Conservation (phyloP, 2,113 vertebrate genomes). For the Pterophyllum scalare region DNA sequence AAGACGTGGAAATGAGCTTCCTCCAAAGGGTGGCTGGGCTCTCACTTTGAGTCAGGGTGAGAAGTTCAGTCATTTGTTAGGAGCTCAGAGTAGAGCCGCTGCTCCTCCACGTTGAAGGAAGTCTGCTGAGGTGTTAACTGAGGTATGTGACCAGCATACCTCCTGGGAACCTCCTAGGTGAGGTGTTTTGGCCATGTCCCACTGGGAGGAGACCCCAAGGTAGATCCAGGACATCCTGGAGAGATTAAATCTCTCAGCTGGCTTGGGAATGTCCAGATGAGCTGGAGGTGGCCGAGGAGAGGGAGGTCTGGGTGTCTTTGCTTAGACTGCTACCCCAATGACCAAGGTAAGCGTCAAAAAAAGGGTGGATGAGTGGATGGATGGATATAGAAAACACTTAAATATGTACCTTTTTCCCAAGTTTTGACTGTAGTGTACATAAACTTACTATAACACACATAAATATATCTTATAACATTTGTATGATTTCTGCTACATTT, state of each 20-base stretch:
- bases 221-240: background rate
- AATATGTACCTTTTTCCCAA: background rate
- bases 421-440: background rate
- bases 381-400: background rate
- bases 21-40: background rate
- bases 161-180: background rate
- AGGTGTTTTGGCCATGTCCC: background rate
- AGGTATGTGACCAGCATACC: background rate
- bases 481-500: background rate
- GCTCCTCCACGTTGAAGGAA: background rate
- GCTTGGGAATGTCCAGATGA: background rate
- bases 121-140: background rate
- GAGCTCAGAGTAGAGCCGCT: background rate
- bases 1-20: background rate
- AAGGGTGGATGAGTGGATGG: background rate
- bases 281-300: background rate
- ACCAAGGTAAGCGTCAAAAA: background rate
- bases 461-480: background rate
- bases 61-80: background rate
- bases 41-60: background rate
- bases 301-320: background rate
- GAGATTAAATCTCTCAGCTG: background rate
- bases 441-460: background rate
- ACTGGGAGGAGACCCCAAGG: background rate
- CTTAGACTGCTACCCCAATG: background rate